A percentile compares a stretch with the other conserved stretches of the same genome.
These are phyloP conservation scores for Grus americana DNA, from an alignment of 2,113 vertebrate genomes.

Conservation along the genomic window DNA sequence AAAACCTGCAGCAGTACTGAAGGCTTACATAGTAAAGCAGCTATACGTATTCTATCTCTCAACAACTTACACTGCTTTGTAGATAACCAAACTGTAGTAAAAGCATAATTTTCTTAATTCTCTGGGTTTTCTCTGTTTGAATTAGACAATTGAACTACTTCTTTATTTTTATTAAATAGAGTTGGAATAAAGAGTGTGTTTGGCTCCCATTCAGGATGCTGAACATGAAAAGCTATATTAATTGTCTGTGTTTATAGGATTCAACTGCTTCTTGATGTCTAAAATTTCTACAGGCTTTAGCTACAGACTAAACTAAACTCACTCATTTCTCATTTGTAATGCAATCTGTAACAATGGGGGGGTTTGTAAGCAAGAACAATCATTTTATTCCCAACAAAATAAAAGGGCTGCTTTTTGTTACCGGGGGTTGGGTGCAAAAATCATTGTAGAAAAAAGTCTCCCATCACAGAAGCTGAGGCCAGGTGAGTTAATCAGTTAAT, in stretches of 20 bases:
- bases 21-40: not conserved
- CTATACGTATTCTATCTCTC: not conserved
- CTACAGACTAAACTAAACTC: not conserved
- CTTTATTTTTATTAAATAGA: not conserved
- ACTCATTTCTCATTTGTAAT: not conserved
- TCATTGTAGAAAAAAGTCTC: not conserved
- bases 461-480: not conserved
- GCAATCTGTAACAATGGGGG: not conserved
- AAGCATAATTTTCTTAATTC: not conserved
- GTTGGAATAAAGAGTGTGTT: not conserved
- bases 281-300: not conserved
- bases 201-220: not conserved
- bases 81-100: not conserved
- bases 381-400: not conserved
- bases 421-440: not conserved
- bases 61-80: not conserved
- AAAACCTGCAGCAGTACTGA: not conserved
- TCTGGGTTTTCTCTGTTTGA: not conserved
- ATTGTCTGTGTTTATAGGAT: not conserved
- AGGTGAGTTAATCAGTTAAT: not conserved
- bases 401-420: not conserved
- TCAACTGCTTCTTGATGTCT: not conserved
- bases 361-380: not conserved
- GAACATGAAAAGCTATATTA: not conserved
- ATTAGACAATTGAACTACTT: not conserved